Conservation (phyloP, 1,140 invertebrate genomes). For the Wasmannia auropunctata region DNA sequence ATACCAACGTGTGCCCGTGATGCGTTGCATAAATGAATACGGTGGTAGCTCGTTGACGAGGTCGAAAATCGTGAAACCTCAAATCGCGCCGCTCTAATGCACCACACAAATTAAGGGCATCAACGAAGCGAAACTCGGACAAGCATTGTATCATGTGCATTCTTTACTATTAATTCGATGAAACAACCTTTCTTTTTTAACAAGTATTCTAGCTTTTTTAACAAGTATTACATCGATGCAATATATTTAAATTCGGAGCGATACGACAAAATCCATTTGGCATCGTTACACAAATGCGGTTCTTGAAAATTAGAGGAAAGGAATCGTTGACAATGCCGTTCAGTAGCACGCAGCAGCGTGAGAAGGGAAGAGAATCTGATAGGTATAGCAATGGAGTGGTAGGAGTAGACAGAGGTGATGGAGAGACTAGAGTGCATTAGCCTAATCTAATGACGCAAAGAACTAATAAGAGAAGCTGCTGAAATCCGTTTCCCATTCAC, state of each 20-base stretch:
- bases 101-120: constrained; percentile 19
- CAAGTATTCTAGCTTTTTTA: neutral
- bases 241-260: constrained; percentile 3
- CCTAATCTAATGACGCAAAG: constrained; percentile 77
- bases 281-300: neutral
- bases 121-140: constrained; percentile 33
- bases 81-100: constrained; percentile 47
- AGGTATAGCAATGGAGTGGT: constrained; percentile 20
- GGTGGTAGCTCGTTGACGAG: neutral
- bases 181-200: too few relatives aligned
- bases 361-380: constrained; percentile 33
- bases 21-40: constrained; percentile 3
- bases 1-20: neutral
- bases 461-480: constrained; percentile 76
- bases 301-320: constrained; percentile 37
- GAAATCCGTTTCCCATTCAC: constrained; percentile 73
- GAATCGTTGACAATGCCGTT: constrained; percentile 65
- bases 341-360: constrained; percentile 4
- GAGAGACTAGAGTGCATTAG: constrained; percentile 71
- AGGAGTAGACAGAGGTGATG: constrained; percentile 36
- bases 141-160: neutral
- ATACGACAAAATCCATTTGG: neutral
- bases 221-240: too few relatives aligned
- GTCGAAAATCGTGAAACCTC: constrained; percentile 65
- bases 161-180: neutral